These are phyloP conservation scores for Trilocha varians DNA, from an alignment of 2,888 invertebrate species.

Conservation along the genomic window DNA sequence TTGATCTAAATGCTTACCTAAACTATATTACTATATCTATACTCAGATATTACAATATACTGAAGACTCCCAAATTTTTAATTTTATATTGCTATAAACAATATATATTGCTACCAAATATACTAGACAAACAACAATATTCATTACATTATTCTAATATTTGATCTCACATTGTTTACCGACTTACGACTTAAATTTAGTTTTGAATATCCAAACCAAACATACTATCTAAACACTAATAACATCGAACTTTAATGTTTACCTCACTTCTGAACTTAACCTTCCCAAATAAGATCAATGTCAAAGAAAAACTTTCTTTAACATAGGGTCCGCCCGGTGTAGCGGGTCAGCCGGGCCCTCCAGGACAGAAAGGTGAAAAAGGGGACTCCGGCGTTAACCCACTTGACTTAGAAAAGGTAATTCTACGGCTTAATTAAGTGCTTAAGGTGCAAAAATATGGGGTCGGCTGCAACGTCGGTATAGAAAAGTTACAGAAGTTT, in stretches of 20 bases:
- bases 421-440: slow-evolving; percentile 22
- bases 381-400: slow-evolving; percentile 74
- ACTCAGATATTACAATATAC: too few species aligned
- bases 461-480: not conserved
- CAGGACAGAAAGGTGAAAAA: slow-evolving; percentile 79
- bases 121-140: not conserved
- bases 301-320: not conserved
- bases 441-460: slow-evolving; percentile 15
- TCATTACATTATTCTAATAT: not conserved
- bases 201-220: not conserved
- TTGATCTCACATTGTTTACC: too few species aligned
- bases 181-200: not conserved
- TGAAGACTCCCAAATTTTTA: too few species aligned
- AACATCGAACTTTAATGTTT: not conserved
- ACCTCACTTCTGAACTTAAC: not conserved
- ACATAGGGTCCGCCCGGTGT: slow-evolving; percentile 80
- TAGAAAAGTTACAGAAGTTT: slow-evolving; percentile 2
- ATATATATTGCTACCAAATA: not conserved
- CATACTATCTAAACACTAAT: not conserved
- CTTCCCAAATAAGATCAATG: not conserved
- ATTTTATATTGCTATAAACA: too few species aligned
- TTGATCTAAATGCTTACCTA: too few species aligned
- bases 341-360: slow-evolving; percentile 76
- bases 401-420: slow-evolving; percentile 58
- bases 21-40: too few species aligned